Evolutionary conservation across 2,113 vertebrate genomes (phyloP), one percentile per base, ranked within the genome.

Genomic region (Chascanopsetta lugubris): DNA sequence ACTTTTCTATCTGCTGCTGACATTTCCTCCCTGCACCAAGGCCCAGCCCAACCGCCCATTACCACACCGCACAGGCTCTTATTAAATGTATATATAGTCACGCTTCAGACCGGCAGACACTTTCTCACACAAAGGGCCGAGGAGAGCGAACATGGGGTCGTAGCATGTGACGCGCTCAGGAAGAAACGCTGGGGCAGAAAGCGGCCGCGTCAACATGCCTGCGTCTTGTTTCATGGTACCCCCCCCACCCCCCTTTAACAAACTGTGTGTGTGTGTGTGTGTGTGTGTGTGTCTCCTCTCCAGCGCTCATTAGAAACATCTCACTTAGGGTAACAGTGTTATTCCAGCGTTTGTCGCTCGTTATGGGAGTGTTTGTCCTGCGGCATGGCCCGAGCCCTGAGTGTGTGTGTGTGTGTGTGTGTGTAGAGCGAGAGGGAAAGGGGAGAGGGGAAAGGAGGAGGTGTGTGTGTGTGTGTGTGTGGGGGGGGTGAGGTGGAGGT

Each of bases 21-120:
- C 85, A 86, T 91, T 88, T 92, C 89, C 88, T 91, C 72, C 78
- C 70, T 22, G 74, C 72, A 45, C 86, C 82, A 65, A 73, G 72
- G 82, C 85, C 27, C 50, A 87, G 66, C 85, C 84, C 91, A 93
- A 92, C 90, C 77, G 54, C 65, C 83, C 77, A 93, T 93, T 92
- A 93, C 87, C 49, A 24, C 72, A 85, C 92, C 91, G 36, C 91
- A 91, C 75, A 90, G 83, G 90, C 90, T 60, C 85, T 91, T 90
- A 93, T 93, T 93, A 93, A 92, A 92, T 92, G 87, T 93, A 93
- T 91, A 93, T 93, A 91, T 93, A 93, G 89, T 89, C 85, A 88
- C 79, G 83, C 87, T 88, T 83, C 69, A 80, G 84, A 76, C 87
- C 85, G 40, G 68, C 69, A 89, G 67, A 82, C 79, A 86, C 83